phyloP scores from a whole-genome alignment of 2,888 invertebrate species.

The Allacma fusca region DNA sequence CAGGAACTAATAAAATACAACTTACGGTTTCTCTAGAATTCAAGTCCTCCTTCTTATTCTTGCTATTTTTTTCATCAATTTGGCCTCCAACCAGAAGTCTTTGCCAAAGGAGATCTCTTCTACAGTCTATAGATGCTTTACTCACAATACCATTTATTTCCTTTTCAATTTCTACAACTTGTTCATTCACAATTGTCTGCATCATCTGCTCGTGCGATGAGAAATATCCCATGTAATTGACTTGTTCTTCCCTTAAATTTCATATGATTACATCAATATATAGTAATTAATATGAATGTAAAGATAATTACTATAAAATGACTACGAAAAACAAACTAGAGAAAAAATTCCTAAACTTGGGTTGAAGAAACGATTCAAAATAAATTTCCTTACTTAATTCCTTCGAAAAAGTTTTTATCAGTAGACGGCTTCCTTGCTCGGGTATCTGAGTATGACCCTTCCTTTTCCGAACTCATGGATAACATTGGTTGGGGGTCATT shows the following conservation, averaged over 20 bases:
- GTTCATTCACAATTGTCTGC: constrained; percentile 71
- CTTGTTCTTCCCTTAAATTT: constrained; percentile 69
- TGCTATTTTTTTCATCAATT: constrained; percentile 56
- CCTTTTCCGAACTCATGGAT: constrained; percentile 38
- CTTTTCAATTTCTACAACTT: constrained; percentile 68
- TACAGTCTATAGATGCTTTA: constrained; percentile 73
- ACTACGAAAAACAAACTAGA: too few species aligned
- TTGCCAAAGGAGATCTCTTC: constrained; percentile 76
- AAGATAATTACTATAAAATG: too few species aligned
- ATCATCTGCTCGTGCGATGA: constrained; percentile 74
- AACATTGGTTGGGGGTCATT: constrained; percentile 41
- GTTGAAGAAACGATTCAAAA: too few species aligned
- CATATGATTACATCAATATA: constrained; percentile 9
- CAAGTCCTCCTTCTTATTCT: constrained; percentile 61
- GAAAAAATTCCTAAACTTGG: too few species aligned
- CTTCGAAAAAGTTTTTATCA: constrained; percentile 39
- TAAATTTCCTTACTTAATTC: constrained; percentile 38
- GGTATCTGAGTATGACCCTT: constrained; percentile 8
- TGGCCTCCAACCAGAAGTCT: constrained; percentile 68
- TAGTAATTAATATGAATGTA: too few species aligned
- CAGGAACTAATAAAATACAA: background rate
- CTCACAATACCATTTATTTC: constrained; percentile 72
- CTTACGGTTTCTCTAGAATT: constrained; percentile 54
- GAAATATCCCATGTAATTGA: constrained; percentile 76
- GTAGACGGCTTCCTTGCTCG: constrained; percentile 29